Evolutionary conservation across 2,888 invertebrate genomes (phyloP), one percentile per base, ranked within the genome.

Genomic region (Actias luna): DNA sequence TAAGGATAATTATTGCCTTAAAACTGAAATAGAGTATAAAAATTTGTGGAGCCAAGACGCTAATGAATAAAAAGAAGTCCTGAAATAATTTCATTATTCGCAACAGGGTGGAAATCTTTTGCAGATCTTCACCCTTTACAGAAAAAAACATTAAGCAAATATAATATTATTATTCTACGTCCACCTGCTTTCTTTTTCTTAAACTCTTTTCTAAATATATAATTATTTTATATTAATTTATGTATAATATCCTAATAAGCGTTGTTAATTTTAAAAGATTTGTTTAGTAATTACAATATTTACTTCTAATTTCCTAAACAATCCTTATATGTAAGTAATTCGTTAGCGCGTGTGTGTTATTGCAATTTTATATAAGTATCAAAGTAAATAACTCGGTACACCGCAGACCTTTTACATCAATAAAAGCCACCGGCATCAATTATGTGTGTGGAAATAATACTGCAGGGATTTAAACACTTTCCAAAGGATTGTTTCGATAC

Each of bases 401-500:
- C 71, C 74, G 73, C 76, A 74, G 80, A 78, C 78, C 77, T 78
- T 83, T 80, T 78, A 79, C 77, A 78, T 76, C 76, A 72, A 79
- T 79, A 79, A 83, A 79, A 75, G 76, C 70, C 72, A 69, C 70
- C 75, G 70, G 77, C 77, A 75, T 79, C 75, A 22, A 22, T 46
- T 18, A 46, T 46, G 7, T 22, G 77, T 78, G 74, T 70, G 76
- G 73, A 77, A 83, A 85, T 82, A 80, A 78, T 78, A 77, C 79
- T 75, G 73, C 68, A 70, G 81, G 77, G 78, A 81, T 81, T 79
- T 81, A 80, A 84, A 84, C 78, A 79, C 83, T 82, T 82, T 73
- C 80, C 80, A 79, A 73, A 77, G 81, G 82, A 80, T 82, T 78
- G 74, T 73, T 74, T 74, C 75, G 75, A 79, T 78, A 83, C 83